Evolutionary conservation across 2,888 invertebrate genomes (phyloP).

Genomic region (Chrysolina haemoptera): DNA sequence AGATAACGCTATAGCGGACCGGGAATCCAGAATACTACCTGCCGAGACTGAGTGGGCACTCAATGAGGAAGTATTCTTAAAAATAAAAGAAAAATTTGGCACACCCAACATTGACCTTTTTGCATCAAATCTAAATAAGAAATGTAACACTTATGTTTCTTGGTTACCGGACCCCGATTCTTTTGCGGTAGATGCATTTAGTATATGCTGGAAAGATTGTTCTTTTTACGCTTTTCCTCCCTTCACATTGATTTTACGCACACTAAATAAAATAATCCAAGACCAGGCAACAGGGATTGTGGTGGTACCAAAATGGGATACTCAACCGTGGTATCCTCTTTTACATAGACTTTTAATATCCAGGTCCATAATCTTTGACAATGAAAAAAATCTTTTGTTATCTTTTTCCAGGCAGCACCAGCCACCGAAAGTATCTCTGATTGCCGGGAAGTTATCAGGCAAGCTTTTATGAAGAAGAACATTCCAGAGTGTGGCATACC

Average conservation of each 20-base stretch:
- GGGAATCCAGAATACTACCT: neutral
- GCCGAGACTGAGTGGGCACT: neutral
- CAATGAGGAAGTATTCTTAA: neutral
- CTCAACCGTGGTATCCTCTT: slow-evolving; percentile 14
- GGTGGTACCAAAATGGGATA: neutral
- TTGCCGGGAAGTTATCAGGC: too few relatives aligned
- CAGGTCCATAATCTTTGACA: too few relatives aligned
- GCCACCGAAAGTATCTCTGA: too few relatives aligned
- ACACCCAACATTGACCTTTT: neutral
- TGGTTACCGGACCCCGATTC: neutral
- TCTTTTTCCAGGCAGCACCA: too few relatives aligned
- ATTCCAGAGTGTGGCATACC: too few relatives aligned
- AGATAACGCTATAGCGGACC: neutral
- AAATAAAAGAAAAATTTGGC: neutral
- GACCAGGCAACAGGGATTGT: neutral
- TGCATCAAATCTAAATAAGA: neutral
- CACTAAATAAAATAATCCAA: slow-evolving; percentile 1
- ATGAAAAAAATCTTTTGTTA: too few relatives aligned
- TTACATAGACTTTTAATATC: neutral
- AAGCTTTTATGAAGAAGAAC: too few relatives aligned
- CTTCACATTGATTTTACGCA: neutral
- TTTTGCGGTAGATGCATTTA: neutral
- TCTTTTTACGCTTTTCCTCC: neutral
- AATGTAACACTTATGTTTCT: neutral
- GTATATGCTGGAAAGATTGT: neutral